phyloP scores from a whole-genome alignment of 2,888 invertebrate genomes.

The Pecten maximus region DNA sequence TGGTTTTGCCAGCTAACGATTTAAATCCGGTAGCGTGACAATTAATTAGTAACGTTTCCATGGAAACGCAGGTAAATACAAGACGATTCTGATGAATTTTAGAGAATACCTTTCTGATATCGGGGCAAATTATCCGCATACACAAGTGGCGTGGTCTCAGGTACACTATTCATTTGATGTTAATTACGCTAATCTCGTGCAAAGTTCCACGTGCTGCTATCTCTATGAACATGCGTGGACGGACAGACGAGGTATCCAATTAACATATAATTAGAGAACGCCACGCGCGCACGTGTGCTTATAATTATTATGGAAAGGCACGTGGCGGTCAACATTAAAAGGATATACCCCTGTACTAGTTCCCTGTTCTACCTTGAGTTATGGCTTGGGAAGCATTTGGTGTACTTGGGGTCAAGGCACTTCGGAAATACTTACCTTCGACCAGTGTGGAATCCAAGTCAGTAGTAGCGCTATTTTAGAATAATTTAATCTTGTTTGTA shows the following conservation, averaged over 20 bases:
- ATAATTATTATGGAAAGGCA: background rate
- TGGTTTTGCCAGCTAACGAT: background rate
- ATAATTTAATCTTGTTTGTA: too few species aligned
- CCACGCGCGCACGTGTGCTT: constrained; percentile 2
- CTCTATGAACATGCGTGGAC: background rate
- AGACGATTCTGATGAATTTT: background rate
- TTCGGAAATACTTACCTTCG: too few species aligned
- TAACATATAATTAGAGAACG: background rate
- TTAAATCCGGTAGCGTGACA: background rate
- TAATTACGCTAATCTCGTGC: background rate
- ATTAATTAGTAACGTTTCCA: background rate
- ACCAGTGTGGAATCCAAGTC: too few species aligned
- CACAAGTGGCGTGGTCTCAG: background rate
- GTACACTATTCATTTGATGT: background rate
- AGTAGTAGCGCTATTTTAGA: too few species aligned
- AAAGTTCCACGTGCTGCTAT: background rate
- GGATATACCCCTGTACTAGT: background rate
- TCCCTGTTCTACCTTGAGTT: too few species aligned
- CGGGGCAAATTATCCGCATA: background rate
- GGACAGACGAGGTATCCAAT: background rate
- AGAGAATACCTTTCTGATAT: background rate
- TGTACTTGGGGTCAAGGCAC: background rate
- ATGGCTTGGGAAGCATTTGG: too few species aligned
- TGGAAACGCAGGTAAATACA: background rate
- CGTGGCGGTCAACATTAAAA: background rate